A percentile compares a stretch with the other conserved stretches of the same genome.
Evolutionary conservation across 2,888 invertebrate genomes (phyloP).

Genomic region (Yponomeuta malinellus): DNA sequence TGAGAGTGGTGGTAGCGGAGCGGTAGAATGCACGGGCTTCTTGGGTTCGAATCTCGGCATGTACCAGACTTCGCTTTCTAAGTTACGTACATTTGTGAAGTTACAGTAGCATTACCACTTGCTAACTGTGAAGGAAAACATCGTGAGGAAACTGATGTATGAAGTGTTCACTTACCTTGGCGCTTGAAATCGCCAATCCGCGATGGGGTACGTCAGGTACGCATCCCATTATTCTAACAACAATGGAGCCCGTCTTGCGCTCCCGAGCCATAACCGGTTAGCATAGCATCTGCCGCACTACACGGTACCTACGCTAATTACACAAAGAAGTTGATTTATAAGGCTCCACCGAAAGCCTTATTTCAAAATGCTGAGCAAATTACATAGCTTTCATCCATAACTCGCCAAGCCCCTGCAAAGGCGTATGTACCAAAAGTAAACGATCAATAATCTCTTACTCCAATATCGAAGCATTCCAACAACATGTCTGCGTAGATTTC

Average conservation of each 20-base stretch:
- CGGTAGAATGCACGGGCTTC: too few relatives aligned
- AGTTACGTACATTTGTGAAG: too few relatives aligned
- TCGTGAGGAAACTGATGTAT: too few relatives aligned
- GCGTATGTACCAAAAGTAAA: background rate
- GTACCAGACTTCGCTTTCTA: too few relatives aligned
- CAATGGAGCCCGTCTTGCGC: background rate
- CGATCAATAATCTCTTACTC: constrained; percentile 42
- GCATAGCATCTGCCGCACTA: background rate
- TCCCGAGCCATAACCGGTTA: background rate
- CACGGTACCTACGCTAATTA: background rate
- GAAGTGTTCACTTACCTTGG: too few relatives aligned
- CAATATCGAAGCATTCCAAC: constrained; percentile 66
- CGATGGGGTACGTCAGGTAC: too few relatives aligned
- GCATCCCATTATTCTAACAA: too few relatives aligned
- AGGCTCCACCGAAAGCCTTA: background rate
- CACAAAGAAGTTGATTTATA: background rate
- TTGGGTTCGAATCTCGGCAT: too few relatives aligned
- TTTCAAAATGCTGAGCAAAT: background rate
- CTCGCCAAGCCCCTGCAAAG: background rate
- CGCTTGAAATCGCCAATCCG: too few relatives aligned
- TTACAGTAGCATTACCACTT: too few relatives aligned
- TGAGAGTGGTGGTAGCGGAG: too few relatives aligned
- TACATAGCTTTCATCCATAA: background rate
- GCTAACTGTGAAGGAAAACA: too few relatives aligned
- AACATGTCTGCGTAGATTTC: constrained; percentile 71